Base-by-base conservation (phyloP, 2,888 invertebrate species). In the Caradrina clavipalpis region DNA sequence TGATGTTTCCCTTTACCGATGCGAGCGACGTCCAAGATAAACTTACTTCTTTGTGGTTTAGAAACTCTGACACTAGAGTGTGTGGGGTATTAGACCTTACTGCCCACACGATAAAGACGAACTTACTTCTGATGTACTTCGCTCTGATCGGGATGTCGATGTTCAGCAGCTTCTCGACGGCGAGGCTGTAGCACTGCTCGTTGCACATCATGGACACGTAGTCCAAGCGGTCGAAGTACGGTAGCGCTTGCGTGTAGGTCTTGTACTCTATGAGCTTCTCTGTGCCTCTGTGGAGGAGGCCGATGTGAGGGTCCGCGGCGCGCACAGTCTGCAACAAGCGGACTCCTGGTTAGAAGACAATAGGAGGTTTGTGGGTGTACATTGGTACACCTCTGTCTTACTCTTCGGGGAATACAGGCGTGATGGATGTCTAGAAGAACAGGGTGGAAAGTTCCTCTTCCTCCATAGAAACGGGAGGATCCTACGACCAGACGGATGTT, bases 141-240 rank as follows among this genome's bases (percentile, higher is more conserved):
- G 99, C 99, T 62, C 99, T 96, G 0, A 98, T 78, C 0, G 99
- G 99, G n/a, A 99, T 97, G 45, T 99, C 98, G 76, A 99, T 99
- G 87, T 99, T 99, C 0, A 99, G 96, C 1, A 99, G 96, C 87
- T 99, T 99, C 92, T 99, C 99, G 0, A 99, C 98, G 0, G 99
- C 99, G 72, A 99, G 90, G 1, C 99, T 99, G 93, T 98, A 99
- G 88, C 98, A 98, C 89, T 99, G 99, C 90, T 99, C 99, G 90
- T 99, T 99, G 93, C 98, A 98, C 99, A 99, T 99, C 99, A 99
- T 99, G 0, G 99, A 99, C 0, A 99, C 99, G 89, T 99, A 99
- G 95, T 99, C 99, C 65, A 99, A 96, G 0, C 99, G 97, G 96
- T 99, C 99, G 90, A 99, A 99, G 94, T 99, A 99, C 0, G 99